A percentile compares a stretch with the other conserved stretches of the same genome.
phyloP scores from a whole-genome alignment of 2,113 vertebrate species.

The Eulemur macaco region DNA sequence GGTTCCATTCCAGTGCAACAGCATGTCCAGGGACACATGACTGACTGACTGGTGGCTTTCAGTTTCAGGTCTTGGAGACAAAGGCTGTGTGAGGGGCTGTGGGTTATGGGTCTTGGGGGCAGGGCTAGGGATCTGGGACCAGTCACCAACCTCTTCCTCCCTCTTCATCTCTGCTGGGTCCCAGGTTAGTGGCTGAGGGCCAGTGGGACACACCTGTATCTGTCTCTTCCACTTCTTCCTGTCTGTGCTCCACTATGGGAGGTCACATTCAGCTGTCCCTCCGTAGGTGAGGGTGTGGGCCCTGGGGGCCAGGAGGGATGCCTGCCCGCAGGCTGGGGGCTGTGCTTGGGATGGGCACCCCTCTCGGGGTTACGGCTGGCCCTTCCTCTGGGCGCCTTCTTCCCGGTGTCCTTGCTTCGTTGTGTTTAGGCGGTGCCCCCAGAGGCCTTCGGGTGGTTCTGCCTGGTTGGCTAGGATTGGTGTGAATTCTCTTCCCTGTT shows the following conservation, averaged over 20 bases:
- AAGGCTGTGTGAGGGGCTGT: rapidly evolving
- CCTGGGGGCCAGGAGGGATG: not conserved
- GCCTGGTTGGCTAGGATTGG: rapidly evolving
- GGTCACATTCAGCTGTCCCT: not conserved
- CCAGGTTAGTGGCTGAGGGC: not conserved
- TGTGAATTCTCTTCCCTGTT: not conserved
- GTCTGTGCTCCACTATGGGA: not conserved
- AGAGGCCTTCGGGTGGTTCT: not conserved
- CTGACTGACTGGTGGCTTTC: constrained; percentile 63
- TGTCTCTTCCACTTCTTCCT: not conserved
- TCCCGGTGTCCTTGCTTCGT: not conserved
- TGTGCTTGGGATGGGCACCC: not conserved
- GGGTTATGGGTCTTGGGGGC: not conserved
- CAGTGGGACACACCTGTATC: rapidly evolving
- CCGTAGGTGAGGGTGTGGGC: not conserved
- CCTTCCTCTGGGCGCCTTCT: not conserved
- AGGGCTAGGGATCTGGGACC: not conserved
- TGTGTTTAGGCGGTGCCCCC: not conserved
- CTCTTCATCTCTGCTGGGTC: rapidly evolving
- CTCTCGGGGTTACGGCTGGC: too few relatives aligned
- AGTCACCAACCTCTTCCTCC: not conserved
- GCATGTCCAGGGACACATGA: constrained; percentile 31
- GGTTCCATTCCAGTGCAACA: constrained; percentile 80
- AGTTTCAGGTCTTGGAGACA: constrained; percentile 32
- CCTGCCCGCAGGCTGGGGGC: not conserved